phyloP scores from a whole-genome alignment of 2,113 vertebrate species.

The Gambusia affinis region DNA sequence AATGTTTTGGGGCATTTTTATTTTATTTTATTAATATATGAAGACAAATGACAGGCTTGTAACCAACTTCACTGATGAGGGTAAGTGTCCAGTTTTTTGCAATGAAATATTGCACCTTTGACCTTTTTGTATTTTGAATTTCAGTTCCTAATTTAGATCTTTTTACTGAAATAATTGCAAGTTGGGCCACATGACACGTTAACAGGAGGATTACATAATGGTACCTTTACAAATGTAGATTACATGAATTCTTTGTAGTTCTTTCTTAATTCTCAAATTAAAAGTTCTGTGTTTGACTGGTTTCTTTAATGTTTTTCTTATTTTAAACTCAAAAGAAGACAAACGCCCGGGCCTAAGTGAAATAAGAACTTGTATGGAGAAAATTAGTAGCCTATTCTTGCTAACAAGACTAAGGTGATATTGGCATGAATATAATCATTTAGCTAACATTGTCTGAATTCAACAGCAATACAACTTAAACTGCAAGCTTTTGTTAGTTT shows the following conservation, averaged over 20 bases:
- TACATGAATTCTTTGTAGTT: conserved; percentile 22
- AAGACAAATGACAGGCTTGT: background rate
- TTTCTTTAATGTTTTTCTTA: background rate
- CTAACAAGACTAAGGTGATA: no score
- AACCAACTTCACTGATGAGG: background rate
- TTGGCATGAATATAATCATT: no score
- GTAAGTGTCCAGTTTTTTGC: background rate
- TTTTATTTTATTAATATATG: background rate
- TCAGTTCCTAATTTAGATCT: conserved; percentile 18
- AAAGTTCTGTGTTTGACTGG: conserved; percentile 38
- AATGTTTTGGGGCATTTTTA: conserved; percentile 3
- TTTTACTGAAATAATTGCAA: conserved; percentile 1
- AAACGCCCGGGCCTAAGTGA: background rate
- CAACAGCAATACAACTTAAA: no score
- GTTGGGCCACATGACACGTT: background rate
- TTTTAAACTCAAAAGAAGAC: background rate
- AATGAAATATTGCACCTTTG: background rate
- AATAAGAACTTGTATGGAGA: no score
- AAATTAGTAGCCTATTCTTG: no score
- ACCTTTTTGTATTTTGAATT: conserved; percentile 4
- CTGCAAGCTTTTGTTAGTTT: no score
- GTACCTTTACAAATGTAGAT: no score
- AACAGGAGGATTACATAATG: background rate
- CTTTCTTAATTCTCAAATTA: conserved; percentile 42
- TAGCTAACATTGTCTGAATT: no score